Evolutionary conservation across 1,140 invertebrate species (phyloP).

Genomic region (Drosophila punjabiensis): DNA sequence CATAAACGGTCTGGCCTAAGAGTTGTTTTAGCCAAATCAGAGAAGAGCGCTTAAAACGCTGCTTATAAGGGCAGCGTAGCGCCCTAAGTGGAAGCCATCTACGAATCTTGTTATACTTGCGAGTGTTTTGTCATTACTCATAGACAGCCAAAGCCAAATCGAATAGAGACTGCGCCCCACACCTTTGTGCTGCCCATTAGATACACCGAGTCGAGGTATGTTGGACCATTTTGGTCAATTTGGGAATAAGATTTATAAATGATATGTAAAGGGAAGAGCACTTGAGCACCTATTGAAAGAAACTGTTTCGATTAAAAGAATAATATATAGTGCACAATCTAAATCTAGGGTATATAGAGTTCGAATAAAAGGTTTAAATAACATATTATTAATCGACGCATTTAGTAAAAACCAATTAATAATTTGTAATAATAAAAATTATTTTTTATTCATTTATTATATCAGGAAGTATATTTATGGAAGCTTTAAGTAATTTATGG

Average conservation of each 20-base stretch:
- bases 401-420: background rate
- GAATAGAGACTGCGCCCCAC: conserved; percentile 41
- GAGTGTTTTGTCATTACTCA: conserved; percentile 51
- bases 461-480: background rate
- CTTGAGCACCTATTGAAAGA: background rate
- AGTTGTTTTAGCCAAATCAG: conserved; percentile 49
- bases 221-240: background rate
- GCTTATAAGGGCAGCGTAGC: conserved; percentile 49
- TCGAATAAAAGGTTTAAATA: background rate
- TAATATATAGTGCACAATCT: background rate
- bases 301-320: background rate
- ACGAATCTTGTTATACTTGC: conserved; percentile 47
- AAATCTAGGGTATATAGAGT: background rate
- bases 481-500: background rate
- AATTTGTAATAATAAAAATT: too few species aligned
- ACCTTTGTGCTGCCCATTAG: conserved; percentile 31
- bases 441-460: background rate
- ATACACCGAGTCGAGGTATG: background rate
- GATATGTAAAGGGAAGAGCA: background rate
- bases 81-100: conserved; percentile 52
- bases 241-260: background rate
- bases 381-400: background rate
- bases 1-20: conserved; percentile 13
- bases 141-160: conserved; percentile 25
- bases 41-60: conserved; percentile 18